Evolutionary conservation across 2,113 vertebrate species (phyloP), one percentile per base, ranked within the genome.

Genomic region (Pheucticus melanocephalus): DNA sequence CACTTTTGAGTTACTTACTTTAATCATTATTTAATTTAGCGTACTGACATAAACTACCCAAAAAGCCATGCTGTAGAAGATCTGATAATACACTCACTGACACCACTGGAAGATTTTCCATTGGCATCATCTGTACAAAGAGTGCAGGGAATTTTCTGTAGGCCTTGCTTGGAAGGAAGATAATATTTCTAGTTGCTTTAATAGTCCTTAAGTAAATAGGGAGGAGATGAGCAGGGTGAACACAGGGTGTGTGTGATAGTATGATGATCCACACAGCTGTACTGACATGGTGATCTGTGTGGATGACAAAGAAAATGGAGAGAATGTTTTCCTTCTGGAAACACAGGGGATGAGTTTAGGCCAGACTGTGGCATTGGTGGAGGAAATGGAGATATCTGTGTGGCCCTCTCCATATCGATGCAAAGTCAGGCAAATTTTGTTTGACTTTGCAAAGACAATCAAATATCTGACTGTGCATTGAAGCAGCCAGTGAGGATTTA

Each of bases 1-100:
- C 63, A 76, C 93, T 95, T 93, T 68, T 72, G 75, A 91, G 73
- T 82, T 87, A 54, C 90, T 85, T 57, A 50, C 48, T 84, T 94
- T 92, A 95, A 94, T 92, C 88, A 92, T 95, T 92, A 90, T 72
- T 93, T 94, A 89, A 95, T 91, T 84, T 79, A 40, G 17, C 8
- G 0, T 42, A 47, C 63, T 78, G 76, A 92, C 79, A 88, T 45
- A 50, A 92, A 65, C 71, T 94, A 30, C 60, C 85, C 53, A 11
- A 90, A 73, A 84, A 86, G 23, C 65, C 0, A 0, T 65, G 48
- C 81, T 3, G 3, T 56, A 71, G 37, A 79, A 61, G 31, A 19
- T 11, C 40, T 92, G 77, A 89, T 89, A 57, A 83, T 60, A 47
- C 61, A 13, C 61, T 63, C 23, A 28, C 59, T 86, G 90, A 87